These are phyloP conservation scores for Elaphurus davidianus DNA, from an alignment of 2,113 vertebrate species.

Conservation along the genomic window DNA sequence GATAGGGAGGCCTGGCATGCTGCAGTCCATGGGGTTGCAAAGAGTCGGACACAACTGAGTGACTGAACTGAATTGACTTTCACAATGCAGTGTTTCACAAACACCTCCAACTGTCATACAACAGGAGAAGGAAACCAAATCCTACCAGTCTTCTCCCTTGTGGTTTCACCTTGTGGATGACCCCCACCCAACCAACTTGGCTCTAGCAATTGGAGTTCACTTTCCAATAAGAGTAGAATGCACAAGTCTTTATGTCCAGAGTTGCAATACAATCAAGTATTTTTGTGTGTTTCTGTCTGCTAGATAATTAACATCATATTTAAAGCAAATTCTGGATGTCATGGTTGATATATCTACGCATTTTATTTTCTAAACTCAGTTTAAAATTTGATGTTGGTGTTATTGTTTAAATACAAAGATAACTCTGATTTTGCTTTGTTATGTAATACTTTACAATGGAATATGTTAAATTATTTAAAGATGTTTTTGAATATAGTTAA, in stretches of 20 bases:
- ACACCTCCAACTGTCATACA: neutral
- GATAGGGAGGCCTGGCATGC: neutral
- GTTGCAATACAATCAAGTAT: neutral
- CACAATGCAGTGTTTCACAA: neutral
- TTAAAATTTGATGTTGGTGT: conserved; percentile 3
- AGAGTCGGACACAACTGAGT: neutral
- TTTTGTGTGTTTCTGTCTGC: neutral
- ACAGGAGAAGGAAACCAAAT: neutral
- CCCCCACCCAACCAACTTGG: neutral
- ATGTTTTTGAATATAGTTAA: neutral
- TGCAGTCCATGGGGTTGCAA: neutral
- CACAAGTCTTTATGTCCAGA: neutral
- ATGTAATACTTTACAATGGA: neutral
- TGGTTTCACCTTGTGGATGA: neutral
- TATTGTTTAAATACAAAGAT: neutral
- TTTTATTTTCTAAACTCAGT: neutral
- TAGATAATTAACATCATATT: neutral
- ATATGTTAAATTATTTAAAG: neutral
- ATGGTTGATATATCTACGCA: neutral
- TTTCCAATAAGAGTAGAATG: neutral
- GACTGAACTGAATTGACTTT: neutral
- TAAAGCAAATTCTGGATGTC: neutral
- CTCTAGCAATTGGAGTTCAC: neutral
- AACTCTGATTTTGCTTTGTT: neutral
- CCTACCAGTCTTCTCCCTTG: neutral